Evolutionary conservation across 2,113 vertebrate species (phyloP), one percentile per base, ranked within the genome.

Genomic region (Nannobrachium achirus): DNA sequence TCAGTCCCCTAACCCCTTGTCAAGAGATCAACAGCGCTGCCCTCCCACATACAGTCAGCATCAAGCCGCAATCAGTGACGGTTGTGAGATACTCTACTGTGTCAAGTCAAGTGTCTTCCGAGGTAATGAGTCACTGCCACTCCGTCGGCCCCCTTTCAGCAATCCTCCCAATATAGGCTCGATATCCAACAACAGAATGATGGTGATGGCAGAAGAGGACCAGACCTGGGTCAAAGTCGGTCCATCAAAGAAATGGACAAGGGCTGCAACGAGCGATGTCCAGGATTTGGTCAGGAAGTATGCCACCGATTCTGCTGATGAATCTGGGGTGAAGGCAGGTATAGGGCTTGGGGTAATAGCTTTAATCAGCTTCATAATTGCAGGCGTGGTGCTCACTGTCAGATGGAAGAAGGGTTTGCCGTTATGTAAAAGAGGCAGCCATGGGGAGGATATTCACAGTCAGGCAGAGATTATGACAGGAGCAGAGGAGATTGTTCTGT

Each of bases 41-140:
- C 95, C 96, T 0, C 80, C 83, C 0, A 91, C 93, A 52, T 97
- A 95, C 75, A 97, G 95, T 58, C 95, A 96, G 77, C 95, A 98
- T 74, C 81, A 94, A 0, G 95, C 94, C 0, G 59, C 93, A 41
- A 94, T 98, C 82, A 97, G 94, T 0, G 94, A 97, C 0, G 94
- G 95, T 1, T 98, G 96, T 79, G 93, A 96, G 87, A 89, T 98
- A 15, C 89, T 95, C 13, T 97, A 94, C 73, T 98, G 97, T 0
- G 86, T 95, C 46, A 89, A 90, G 71, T 39, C 10, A 33, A 8
- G 20, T 13, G 2, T 56, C 2, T 44, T 10, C 11, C 8, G 42
- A 44, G 42, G 42, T 8, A 44, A 8, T 44, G 8, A 44, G 8
- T 44, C 11, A 10, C 89, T 89, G 0, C 93, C 94, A 0, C 71